Base-by-base conservation (phyloP, 2,888 invertebrate genomes). In the Oscheius sp. region DNA sequence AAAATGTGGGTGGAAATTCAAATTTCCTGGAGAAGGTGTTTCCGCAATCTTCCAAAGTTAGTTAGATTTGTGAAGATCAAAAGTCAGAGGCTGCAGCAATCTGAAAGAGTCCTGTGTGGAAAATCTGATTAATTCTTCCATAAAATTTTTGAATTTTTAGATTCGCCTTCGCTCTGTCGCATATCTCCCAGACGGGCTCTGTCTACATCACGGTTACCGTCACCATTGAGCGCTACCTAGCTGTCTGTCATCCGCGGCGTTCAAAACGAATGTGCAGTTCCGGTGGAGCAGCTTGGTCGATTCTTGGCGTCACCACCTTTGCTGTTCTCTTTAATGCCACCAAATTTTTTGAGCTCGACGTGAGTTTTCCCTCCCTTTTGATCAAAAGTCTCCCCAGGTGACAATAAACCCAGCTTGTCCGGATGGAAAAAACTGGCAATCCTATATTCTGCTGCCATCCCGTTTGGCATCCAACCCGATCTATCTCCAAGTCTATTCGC, bases 401-500 rank as follows among this genome's bases (percentile, higher is more conserved):
- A 76, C 76, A 2, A 71, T 76, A 33, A 82, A 82, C 63, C 78
- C 78, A 3, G 66, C 53, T 10, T 82, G 82, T 69, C 74, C 78
- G 1, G 80, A 79, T 48, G 80, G 80, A 8, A 71, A 69, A 29
- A 74, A 79, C 65, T 82, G 82, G 82, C 82, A 82, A 48, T 76
- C 79, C 4, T 82, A 82, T 52, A 75, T 77, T 27, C 68, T 82
- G 5, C 68, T 76, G 37, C 82, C 82, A 0, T 80, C 80, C 1
- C 58, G 68, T 0, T 25, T 82, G 58, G 79, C 82, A 0, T 57
- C 46, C 23, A 80, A 82, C 65, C 78, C 79, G 6, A 57, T 81
- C 27, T 82, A 82, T 67, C 78, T 80, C 23, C 78, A 82, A 72
- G 90, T 95, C 46, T 97, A 96, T 89, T 93, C 95, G 75, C 92